Base-by-base conservation (phyloP, 37 sponge, comb jelly and placozoan species). In the Lycopodina hypogea region DNA sequence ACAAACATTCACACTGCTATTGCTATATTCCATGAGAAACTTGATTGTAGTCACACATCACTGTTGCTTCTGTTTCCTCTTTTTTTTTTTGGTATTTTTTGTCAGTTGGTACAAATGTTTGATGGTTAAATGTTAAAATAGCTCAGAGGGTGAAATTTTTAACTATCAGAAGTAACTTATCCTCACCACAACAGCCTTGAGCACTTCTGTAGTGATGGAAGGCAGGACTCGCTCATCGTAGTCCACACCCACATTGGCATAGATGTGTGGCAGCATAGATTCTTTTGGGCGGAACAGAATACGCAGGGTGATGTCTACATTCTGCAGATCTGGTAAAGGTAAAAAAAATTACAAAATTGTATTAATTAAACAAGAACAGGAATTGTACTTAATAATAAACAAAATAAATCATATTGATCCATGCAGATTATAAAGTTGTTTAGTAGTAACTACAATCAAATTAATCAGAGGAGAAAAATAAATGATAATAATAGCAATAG, bases 131-230 rank as follows among this genome's bases (percentile, higher is more conserved):
- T n/a, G n/a, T n/a, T n/a, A n/a, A n/a, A n/a, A n/a, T n/a, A n/a
- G n/a, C n/a, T n/a, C n/a, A n/a, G n/a, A n/a, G n/a, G n/a, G n/a
- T n/a, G n/a, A n/a, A n/a, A n/a, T n/a, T n/a, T n/a, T n/a, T n/a
- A n/a, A n/a, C n/a, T n/a, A n/a, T n/a, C n/a, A n/a, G n/a, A n/a
- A n/a, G n/a, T n/a, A n/a, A n/a, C n/a, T n/a, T n/a, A n/a, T n/a
- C n/a, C 95, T 71, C 72, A 93, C 96, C 81, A 97, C 98, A 38
- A 97, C 98, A 39, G 90, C 84, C 68, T 94, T 94, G 42, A 97
- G 71, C 37, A 94, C 92, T 86, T 97, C 98, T 68, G 88, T 92
- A 35, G 95, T 92, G 83, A 94, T 92, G 32, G 98, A 97, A 0
- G 98, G 98, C 9, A 97, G 85, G 26, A 94, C 74, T 76, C 84